phyloP scores from a whole-genome alignment of 2,113 vertebrate species.

The Ursus arctos region DNA sequence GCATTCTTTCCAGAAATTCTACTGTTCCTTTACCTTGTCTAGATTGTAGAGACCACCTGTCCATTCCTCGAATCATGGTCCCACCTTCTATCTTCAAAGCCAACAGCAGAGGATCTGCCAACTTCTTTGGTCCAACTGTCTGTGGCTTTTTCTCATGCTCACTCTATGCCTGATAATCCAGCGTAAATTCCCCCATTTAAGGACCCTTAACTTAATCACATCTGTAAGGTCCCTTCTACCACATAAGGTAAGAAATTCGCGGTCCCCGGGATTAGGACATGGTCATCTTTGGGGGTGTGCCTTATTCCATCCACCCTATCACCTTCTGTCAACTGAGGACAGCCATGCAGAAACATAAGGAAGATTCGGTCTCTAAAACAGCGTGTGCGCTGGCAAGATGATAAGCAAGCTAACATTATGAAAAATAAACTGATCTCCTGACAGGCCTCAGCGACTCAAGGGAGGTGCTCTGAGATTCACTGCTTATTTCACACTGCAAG shows the following conservation, averaged over 20 bases:
- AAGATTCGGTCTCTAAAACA: slow-evolving; percentile 29
- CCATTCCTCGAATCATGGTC: not conserved
- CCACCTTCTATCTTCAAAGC: not conserved
- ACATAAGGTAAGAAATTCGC: not conserved
- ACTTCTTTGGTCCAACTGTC: not conserved
- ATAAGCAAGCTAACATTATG: not conserved
- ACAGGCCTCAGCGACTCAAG: not conserved
- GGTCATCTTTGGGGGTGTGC: no score
- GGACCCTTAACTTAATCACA: not conserved
- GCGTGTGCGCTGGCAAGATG: not conserved
- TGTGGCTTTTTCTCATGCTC: not conserved
- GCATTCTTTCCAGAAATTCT: not conserved
- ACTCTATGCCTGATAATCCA: not conserved
- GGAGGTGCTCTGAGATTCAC: not conserved
- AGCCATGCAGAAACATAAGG: not conserved
- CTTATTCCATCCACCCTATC: not conserved
- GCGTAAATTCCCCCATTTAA: not conserved
- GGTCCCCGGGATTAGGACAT: not conserved
- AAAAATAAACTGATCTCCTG: slow-evolving; percentile 19
- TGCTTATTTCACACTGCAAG: not conserved
- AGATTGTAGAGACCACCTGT: not conserved
- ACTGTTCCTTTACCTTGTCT: not conserved
- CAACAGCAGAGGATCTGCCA: not conserved
- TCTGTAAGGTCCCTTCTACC: not conserved
- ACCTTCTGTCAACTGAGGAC: not conserved